These are phyloP conservation scores for Drosophila cognata DNA, from an alignment of 2,888 invertebrate genomes.

Conservation along the genomic window DNA sequence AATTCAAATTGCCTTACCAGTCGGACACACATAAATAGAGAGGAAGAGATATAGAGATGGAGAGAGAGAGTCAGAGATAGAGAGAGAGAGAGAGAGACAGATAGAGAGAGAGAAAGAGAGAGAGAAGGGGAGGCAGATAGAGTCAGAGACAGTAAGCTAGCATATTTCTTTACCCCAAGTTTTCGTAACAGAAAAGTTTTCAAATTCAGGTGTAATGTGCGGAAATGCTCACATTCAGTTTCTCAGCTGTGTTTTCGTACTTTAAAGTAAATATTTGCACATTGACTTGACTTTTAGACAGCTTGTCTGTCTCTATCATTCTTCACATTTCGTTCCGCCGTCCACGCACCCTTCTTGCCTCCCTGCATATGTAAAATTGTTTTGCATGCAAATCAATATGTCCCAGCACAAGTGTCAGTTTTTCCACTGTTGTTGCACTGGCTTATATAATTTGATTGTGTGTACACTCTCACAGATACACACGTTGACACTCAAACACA, in stretches of 20 bases:
- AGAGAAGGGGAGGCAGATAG: neutral
- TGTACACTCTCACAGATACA: constrained; percentile 3
- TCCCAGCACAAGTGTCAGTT: constrained; percentile 53
- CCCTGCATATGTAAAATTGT: constrained; percentile 51
- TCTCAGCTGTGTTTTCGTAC: constrained; percentile 44
- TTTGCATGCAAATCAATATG: constrained; percentile 59
- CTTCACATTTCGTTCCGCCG: neutral
- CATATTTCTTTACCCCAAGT: constrained; percentile 48
- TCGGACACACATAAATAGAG: constrained; percentile 6
- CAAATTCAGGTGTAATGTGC: constrained; percentile 74
- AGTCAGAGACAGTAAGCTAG: constrained; percentile 21
- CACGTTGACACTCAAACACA: neutral
- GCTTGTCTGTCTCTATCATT: constrained; percentile 7
- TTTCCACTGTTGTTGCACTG: constrained; percentile 55
- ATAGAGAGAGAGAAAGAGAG: neutral
- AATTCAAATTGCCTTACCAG: constrained; percentile 66
- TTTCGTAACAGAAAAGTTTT: constrained; percentile 42
- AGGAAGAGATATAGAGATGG: neutral
- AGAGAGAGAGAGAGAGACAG: neutral
- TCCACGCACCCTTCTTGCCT: neutral
- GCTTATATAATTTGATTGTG: constrained; percentile 56
- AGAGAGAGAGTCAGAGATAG: neutral
- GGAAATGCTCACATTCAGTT: constrained; percentile 67
- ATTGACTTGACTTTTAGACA: constrained; percentile 57
- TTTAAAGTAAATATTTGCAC: constrained; percentile 69